Conservation (phyloP, 2,113 vertebrate genomes). For the Acanthisitta chloris region DNA sequence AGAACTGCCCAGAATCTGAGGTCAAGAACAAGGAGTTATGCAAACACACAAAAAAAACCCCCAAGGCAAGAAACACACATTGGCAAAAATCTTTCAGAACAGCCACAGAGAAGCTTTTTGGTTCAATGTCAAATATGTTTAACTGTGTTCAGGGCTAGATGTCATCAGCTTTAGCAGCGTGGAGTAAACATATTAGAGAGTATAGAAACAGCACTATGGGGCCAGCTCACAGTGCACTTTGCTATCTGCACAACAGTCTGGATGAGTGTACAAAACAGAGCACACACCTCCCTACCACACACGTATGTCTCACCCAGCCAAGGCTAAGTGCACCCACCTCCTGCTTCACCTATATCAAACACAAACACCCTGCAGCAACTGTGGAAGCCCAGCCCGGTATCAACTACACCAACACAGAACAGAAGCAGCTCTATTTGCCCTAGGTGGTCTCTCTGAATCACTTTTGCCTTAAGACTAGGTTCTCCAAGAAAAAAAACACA, state of each 20-base stretch:
- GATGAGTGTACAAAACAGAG: not conserved
- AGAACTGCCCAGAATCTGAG: not conserved
- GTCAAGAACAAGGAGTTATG: not conserved
- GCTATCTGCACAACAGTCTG: not conserved
- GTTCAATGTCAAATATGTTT: not conserved
- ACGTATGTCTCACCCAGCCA: not conserved
- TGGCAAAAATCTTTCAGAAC: not conserved
- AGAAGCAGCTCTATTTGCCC: not conserved
- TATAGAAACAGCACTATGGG: not conserved
- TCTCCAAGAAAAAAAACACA: not conserved
- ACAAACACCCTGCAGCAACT: not conserved
- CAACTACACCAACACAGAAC: not conserved
- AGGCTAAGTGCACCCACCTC: not conserved
- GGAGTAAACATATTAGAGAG: not conserved
- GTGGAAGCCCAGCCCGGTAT: fast-evolving
- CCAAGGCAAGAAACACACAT: not conserved
- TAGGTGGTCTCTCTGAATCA: not conserved
- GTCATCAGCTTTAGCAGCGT: not conserved
- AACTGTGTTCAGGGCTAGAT: not conserved
- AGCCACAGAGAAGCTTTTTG: not conserved
- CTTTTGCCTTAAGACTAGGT: not conserved
- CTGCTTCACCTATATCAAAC: not conserved
- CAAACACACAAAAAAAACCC: not conserved
- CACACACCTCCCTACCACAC: not conserved
- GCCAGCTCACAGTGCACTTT: not conserved